Evolutionary conservation across 1,140 invertebrate species (phyloP).

Genomic region (Rhagoletis zephyria): DNA sequence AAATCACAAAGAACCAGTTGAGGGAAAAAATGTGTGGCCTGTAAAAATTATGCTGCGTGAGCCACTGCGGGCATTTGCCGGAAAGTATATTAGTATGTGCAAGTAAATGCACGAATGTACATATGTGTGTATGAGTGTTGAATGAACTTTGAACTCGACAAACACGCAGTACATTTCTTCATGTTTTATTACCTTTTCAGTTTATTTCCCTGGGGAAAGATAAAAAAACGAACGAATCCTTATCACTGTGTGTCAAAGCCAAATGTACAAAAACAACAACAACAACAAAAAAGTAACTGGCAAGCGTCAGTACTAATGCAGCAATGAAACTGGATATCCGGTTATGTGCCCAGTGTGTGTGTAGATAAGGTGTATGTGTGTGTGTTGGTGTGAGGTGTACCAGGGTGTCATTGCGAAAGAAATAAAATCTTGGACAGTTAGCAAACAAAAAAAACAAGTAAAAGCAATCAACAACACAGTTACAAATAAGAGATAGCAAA

Average conservation of each 20-base stretch:
- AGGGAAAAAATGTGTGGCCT: background rate
- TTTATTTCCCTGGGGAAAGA: constrained; percentile 72
- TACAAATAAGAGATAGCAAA: background rate
- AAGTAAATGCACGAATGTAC: background rate
- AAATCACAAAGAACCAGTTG: background rate
- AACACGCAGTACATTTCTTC: constrained; percentile 41
- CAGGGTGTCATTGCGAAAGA: background rate
- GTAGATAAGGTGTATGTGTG: no score
- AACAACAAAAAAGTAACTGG: background rate
- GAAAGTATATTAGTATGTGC: background rate
- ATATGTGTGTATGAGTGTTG: background rate
- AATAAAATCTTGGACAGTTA: background rate
- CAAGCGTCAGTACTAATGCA: background rate
- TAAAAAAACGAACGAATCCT: constrained; percentile 73
- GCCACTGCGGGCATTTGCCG: background rate
- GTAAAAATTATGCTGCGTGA: background rate
- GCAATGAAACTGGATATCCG: constrained; percentile 10
- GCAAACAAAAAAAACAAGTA: background rate
- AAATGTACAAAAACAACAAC: background rate
- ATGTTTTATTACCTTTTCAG: constrained; percentile 72
- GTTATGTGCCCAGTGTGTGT: background rate
- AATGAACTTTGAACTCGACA: background rate
- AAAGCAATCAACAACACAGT: constrained; percentile 17
- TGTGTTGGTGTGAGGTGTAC: background rate
- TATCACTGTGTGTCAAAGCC: constrained; percentile 70